Conservation (phyloP, 2,888 invertebrate species). For the Cephalotes varians region DNA sequence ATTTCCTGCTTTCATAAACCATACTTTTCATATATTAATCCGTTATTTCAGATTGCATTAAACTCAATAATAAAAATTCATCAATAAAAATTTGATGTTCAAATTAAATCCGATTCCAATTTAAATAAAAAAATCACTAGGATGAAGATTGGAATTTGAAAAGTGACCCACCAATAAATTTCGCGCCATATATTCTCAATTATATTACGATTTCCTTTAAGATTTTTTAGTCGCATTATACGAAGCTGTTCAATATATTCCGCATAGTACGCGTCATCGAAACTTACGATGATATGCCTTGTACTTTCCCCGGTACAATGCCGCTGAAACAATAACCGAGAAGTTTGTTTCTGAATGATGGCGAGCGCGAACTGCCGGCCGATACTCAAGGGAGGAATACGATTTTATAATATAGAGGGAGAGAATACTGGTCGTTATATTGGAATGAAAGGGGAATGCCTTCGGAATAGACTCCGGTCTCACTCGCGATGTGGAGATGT, state of each 20-base stretch:
- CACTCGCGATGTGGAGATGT: constrained; percentile 56
- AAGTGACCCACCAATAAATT: background rate
- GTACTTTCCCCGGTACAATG: constrained; percentile 22
- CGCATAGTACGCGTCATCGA: constrained; percentile 32
- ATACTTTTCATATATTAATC: background rate
- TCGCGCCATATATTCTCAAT: background rate
- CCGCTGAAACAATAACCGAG: constrained; percentile 24
- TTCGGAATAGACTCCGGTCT: constrained; percentile 56
- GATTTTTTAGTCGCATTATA: background rate
- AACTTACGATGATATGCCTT: constrained; percentile 24
- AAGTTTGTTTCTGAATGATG: constrained; percentile 50
- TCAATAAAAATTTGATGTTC: background rate
- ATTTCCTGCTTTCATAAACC: background rate
- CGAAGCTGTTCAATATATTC: constrained; percentile 4
- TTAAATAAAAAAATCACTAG: background rate
- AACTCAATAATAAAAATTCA: background rate
- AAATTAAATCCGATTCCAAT: background rate
- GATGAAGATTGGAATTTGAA: background rate
- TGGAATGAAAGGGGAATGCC: constrained; percentile 56
- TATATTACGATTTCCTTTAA: background rate
- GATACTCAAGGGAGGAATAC: background rate
- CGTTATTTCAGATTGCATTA: background rate
- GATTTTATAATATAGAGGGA: constrained; percentile 45
- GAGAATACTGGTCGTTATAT: constrained; percentile 35
- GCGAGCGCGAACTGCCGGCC: background rate